Evolutionary conservation across 2,797 vertebrate species (phyloP).

Genomic region (Danio kyathit): DNA sequence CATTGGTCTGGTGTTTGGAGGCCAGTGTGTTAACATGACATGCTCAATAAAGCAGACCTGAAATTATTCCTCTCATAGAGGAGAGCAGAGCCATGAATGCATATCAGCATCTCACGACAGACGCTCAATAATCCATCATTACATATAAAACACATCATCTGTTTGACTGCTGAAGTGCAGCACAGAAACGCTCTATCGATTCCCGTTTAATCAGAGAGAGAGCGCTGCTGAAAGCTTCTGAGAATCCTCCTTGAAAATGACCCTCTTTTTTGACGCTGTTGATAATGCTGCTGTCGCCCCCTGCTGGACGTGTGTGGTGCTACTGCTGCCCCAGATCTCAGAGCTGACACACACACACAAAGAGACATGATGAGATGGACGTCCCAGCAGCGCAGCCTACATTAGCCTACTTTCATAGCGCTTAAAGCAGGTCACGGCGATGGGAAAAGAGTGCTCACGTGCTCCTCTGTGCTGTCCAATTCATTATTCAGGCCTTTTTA

Average conservation of each 20-base stretch:
- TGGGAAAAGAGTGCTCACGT: neutral
- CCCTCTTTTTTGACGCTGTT: neutral
- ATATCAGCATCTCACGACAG: neutral
- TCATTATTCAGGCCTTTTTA: neutral
- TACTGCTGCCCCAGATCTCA: conserved; percentile 1
- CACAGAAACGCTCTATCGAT: neutral
- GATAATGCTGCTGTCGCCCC: neutral
- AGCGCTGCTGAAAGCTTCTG: neutral
- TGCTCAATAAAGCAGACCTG: neutral
- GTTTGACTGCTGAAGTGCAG: neutral
- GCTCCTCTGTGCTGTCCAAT: neutral
- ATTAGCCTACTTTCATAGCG: conserved; percentile 15
- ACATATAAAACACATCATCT: neutral
- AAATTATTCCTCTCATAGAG: neutral
- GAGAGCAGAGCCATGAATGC: neutral
- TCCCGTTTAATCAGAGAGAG: neutral
- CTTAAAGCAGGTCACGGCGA: conserved; percentile 1
- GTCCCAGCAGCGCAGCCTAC: neutral
- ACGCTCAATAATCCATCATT: neutral
- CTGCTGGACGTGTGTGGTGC: neutral
- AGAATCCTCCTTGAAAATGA: conserved; percentile 4
- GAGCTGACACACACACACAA: neutral
- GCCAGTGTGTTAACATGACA: too few relatives aligned
- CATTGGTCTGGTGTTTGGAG: too few relatives aligned
- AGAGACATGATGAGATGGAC: neutral